These are phyloP conservation scores for Neosilurus hyrtlii DNA, from an alignment of 2,797 vertebrate species.

Conservation along the genomic window DNA sequence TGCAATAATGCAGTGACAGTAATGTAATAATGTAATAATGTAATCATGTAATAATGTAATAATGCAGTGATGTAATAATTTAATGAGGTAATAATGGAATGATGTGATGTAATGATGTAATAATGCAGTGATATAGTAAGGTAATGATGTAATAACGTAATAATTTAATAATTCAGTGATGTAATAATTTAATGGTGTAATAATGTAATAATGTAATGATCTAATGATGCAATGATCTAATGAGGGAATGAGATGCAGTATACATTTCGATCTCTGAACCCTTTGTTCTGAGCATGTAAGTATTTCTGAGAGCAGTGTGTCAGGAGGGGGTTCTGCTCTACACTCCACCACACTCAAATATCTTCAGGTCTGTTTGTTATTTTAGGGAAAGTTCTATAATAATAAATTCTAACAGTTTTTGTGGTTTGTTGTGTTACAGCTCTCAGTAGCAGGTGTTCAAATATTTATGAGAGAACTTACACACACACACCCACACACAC, in stretches of 20 bases:
- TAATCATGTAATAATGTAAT: background rate
- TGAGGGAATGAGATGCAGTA: background rate
- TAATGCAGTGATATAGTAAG: background rate
- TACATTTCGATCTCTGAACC: background rate
- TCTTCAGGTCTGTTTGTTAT: background rate
- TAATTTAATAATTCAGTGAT: background rate
- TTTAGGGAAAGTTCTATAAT: background rate
- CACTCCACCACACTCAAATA: background rate
- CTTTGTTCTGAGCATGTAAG: background rate
- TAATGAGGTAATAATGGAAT: background rate
- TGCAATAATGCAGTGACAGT: background rate
- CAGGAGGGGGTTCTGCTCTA: background rate
- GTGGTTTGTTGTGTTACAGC: background rate
- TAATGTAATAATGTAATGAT: background rate
- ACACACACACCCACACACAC: background rate
- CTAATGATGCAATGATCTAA: background rate
- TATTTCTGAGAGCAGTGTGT: background rate
- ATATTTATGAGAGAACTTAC: conserved; percentile 6
- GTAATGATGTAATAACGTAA: background rate
- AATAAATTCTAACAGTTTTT: conserved; percentile 7
- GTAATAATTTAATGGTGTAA: background rate
- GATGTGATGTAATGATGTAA: background rate
- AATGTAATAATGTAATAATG: background rate
- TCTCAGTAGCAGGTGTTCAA: background rate
- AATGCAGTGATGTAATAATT: background rate